These are phyloP conservation scores for Margarornis squamiger DNA, from an alignment of 2,797 vertebrate genomes.

Conservation along the genomic window DNA sequence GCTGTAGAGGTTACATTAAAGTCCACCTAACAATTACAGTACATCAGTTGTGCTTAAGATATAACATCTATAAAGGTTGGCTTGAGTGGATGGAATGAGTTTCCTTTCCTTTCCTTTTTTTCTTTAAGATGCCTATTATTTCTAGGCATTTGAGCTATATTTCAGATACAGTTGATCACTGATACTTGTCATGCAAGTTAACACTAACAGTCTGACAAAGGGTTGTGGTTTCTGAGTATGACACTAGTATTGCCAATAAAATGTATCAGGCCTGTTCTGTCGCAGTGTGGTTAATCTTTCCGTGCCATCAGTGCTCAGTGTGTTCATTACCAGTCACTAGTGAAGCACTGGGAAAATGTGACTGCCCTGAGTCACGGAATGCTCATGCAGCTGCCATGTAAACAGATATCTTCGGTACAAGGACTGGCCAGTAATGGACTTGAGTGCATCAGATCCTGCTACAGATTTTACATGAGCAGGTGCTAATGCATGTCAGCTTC, in stretches of 20 bases:
- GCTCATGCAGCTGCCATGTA: neutral
- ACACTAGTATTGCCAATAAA: constrained; percentile 71
- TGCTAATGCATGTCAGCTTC: neutral
- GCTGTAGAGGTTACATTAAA: constrained; percentile 69
- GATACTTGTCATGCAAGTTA: constrained; percentile 74
- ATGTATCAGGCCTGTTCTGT: constrained; percentile 40
- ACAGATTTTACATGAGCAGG: neutral
- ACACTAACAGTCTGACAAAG: constrained; percentile 61
- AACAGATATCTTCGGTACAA: rapidly evolving
- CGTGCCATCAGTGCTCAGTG: neutral
- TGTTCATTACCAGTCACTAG: neutral
- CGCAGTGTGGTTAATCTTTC: neutral
- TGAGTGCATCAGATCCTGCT: neutral
- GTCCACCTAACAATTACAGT: constrained; percentile 73
- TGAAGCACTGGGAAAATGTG: neutral
- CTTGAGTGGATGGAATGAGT: constrained; percentile 62
- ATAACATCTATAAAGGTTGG: constrained; percentile 64
- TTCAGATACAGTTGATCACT: constrained; percentile 69
- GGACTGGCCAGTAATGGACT: neutral
- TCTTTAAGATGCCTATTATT: constrained; percentile 73
- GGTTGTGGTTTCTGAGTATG: constrained; percentile 56
- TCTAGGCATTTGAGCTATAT: constrained; percentile 72
- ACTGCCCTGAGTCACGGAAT: neutral
- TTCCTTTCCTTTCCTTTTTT: neutral
- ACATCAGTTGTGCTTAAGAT: constrained; percentile 64